These are phyloP conservation scores for Pemphredon lugubris DNA, from an alignment of 2,888 invertebrate genomes.

Conservation along the genomic window DNA sequence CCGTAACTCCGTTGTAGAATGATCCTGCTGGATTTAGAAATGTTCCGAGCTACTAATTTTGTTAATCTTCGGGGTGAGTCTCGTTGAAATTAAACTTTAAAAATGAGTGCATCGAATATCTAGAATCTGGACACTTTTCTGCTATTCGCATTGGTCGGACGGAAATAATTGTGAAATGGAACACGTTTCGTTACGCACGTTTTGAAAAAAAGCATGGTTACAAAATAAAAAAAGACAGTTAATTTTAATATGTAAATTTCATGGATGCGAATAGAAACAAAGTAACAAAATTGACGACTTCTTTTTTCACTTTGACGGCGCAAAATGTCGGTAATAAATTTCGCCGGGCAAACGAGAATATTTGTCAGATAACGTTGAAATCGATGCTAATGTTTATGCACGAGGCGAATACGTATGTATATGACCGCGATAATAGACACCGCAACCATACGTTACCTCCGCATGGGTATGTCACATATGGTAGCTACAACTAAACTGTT, in stretches of 20 bases:
- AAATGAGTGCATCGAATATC: no score
- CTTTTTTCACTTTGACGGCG: no score
- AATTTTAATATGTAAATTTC: no score
- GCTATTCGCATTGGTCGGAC: no score
- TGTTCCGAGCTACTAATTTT: not conserved
- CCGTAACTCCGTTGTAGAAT: constrained; percentile 19
- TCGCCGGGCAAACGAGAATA: not conserved
- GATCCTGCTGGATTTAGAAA: not conserved
- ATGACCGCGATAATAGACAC: constrained; percentile 63
- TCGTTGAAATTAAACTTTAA: not conserved
- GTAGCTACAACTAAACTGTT: constrained; percentile 71
- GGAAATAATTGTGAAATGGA: no score
- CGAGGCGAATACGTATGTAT: constrained; percentile 41
- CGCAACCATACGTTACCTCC: constrained; percentile 52
- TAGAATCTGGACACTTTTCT: no score
- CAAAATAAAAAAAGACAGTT: no score
- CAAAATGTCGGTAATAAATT: not conserved
- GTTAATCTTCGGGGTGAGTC: not conserved
- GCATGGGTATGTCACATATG: constrained; percentile 56
- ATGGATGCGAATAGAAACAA: no score
- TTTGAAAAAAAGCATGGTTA: no score
- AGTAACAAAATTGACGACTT: no score
- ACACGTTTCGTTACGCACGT: not conserved
- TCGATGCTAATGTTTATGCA: constrained; percentile 44
- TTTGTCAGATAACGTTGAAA: constrained; percentile 32